Evolutionary conservation across 2,797 vertebrate species (phyloP).

Genomic region (Neopelma chrysocephalum): DNA sequence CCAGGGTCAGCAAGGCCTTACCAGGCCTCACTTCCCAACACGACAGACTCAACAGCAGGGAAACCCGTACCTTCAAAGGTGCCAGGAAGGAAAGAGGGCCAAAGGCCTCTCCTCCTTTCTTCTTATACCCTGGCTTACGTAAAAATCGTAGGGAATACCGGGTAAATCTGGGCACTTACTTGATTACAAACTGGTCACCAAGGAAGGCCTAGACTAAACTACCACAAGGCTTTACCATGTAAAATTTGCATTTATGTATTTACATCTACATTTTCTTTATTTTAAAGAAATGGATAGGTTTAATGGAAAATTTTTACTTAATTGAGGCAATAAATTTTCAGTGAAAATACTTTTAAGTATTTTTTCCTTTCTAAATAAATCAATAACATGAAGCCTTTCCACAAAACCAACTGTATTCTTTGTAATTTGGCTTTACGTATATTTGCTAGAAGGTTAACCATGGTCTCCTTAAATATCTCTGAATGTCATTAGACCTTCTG

Average conservation of each 20-base stretch:
- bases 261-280: background rate
- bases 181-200: too few relatives aligned
- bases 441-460: background rate
- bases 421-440: background rate
- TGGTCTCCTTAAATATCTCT: background rate
- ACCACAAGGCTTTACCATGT: background rate
- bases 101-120: too few relatives aligned
- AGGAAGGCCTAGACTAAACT: too few relatives aligned
- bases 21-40: too few relatives aligned
- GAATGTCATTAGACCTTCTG: background rate
- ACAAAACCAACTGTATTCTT: background rate
- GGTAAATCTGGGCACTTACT: too few relatives aligned
- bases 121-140: too few relatives aligned
- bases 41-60: too few relatives aligned
- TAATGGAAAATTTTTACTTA: background rate
- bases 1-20: too few relatives aligned
- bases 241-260: background rate
- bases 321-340: background rate
- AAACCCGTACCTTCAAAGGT: too few relatives aligned
- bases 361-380: background rate
- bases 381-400: background rate
- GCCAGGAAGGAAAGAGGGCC: too few relatives aligned
- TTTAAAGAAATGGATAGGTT: background rate
- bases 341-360: background rate
- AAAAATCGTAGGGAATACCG: too few relatives aligned